phyloP scores from a whole-genome alignment of 2,888 invertebrate genomes.

The Eledone cirrhosa region DNA sequence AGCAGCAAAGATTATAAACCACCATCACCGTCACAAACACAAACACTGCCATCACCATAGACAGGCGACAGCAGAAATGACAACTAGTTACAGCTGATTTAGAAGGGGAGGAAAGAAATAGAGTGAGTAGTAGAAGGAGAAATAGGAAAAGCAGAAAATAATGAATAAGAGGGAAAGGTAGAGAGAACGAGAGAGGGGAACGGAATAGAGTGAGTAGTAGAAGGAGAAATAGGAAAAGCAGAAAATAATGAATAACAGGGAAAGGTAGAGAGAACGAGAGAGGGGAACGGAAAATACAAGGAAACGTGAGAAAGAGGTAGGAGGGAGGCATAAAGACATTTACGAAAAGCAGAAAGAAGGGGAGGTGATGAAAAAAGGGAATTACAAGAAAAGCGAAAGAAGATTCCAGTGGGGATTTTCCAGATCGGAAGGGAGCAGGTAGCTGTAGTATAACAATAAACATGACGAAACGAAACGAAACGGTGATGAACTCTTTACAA shows the following conservation, averaged over 20 bases:
- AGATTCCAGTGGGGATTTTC: conserved; percentile 26
- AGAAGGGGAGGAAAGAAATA: no score
- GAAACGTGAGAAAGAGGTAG: background rate
- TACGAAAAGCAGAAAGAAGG: background rate
- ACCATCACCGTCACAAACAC: no score
- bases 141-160: no score
- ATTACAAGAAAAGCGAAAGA: conserved; percentile 27
- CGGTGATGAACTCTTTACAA: no score
- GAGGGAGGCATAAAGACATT: background rate
- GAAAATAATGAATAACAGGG: background rate
- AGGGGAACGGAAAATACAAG: background rate
- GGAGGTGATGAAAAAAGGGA: background rate
- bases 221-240: background rate
- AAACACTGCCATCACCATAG: no score
- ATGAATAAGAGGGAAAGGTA: background rate
- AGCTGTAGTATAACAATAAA: background rate
- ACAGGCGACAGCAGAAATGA: no score
- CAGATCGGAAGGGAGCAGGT: background rate
- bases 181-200: background rate
- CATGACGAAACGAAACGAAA: no score
- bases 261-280: background rate
- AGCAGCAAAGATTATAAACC: no score
- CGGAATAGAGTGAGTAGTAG: background rate
- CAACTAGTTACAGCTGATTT: no score
- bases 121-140: no score